phyloP scores from a whole-genome alignment of 2,797 vertebrate genomes.

The Trichosurus vulpecula region DNA sequence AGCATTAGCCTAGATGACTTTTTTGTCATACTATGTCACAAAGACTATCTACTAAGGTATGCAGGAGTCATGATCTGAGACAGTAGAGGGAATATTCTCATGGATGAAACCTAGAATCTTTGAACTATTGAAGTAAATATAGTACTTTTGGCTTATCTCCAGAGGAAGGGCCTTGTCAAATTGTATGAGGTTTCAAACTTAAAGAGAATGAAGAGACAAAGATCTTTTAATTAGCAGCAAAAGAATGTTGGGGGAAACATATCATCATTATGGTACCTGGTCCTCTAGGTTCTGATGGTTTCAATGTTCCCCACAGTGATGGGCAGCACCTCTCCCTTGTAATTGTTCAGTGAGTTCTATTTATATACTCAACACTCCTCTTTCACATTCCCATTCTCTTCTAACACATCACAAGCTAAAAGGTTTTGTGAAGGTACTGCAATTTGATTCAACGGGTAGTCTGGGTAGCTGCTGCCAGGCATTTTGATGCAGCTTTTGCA shows the following conservation, averaged over 20 bases:
- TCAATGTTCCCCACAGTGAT: not conserved
- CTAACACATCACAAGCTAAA: not conserved
- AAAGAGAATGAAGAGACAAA: slow-evolving; percentile 2
- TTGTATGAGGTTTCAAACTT: slow-evolving; percentile 12
- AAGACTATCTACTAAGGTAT: not conserved
- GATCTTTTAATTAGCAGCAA: slow-evolving; percentile 10
- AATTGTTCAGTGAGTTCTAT: not conserved
- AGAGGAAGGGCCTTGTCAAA: slow-evolving; percentile 30
- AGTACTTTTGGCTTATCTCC: slow-evolving; percentile 23
- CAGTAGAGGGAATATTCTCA: not conserved
- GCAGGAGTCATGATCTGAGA: not conserved
- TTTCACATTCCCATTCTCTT: not conserved
- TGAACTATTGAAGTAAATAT: not conserved
- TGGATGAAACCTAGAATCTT: not conserved
- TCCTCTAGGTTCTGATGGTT: slow-evolving; percentile 5
- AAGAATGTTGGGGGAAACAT: slow-evolving; percentile 26
- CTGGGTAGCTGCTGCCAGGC: not conserved
- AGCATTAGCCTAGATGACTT: not conserved
- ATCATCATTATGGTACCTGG: not conserved
- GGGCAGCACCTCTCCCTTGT: not conserved
- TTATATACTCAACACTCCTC: not conserved
- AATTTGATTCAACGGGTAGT: not conserved
- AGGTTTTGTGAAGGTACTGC: not conserved
- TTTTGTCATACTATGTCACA: not conserved
- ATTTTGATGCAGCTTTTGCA: not conserved